Percentiles rank a stretch among this genome's conserved stretches.
These are phyloP conservation scores for Xiphophorus birchmanni DNA, from an alignment of 2,797 vertebrate species.

Conservation along the genomic window DNA sequence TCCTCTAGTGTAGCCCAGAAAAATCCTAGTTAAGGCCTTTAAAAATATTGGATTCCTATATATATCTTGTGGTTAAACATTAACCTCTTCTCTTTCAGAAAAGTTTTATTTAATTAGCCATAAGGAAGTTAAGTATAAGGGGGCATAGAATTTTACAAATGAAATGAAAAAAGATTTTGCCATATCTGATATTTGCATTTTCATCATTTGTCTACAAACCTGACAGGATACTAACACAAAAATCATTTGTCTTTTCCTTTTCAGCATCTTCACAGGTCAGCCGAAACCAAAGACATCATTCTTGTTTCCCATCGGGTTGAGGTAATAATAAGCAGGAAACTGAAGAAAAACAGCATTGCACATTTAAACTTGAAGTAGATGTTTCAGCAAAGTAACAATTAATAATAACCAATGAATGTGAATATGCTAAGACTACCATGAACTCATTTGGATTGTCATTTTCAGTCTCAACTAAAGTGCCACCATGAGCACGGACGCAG, in stretches of 20 bases:
- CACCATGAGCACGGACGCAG: slow-evolving; percentile 84
- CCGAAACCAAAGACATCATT: neutral
- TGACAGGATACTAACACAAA: neutral
- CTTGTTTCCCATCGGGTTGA: neutral
- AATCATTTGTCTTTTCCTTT: neutral
- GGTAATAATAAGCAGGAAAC: slow-evolving; percentile 22
- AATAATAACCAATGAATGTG: neutral
- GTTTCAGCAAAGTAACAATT: neutral
- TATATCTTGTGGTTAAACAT: neutral
- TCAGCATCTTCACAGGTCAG: slow-evolving; percentile 23
- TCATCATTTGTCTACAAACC: neutral
- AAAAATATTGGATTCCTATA: neutral
- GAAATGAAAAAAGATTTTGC: neutral
- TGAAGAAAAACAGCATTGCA: neutral
- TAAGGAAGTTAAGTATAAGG: neutral
- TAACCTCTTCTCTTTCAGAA: neutral
- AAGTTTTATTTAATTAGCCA: neutral
- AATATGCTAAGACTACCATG: neutral
- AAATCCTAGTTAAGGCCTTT: neutral
- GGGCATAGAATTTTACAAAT: neutral
- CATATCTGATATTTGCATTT: neutral
- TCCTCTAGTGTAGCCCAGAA: neutral
- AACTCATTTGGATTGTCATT: neutral
- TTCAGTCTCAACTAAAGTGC: slow-evolving; percentile 2
- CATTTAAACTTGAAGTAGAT: neutral